Percentiles rank a stretch among this genome's conserved stretches.
These are phyloP conservation scores for Arge pagana DNA, from an alignment of 2,888 invertebrate species.

Conservation along the genomic window DNA sequence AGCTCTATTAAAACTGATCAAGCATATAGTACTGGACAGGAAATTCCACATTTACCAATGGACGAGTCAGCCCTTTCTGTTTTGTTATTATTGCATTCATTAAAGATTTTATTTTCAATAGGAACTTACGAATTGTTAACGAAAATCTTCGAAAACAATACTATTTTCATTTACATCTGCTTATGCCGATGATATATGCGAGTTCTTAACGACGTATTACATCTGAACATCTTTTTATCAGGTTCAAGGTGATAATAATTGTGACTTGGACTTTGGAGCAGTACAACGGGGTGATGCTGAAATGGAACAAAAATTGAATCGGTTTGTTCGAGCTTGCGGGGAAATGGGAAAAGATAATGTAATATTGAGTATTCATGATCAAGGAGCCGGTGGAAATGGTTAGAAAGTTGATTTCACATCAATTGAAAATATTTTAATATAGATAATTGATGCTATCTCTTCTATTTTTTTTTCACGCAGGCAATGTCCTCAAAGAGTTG, in stretches of 20 bases:
- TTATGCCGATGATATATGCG: too few relatives aligned
- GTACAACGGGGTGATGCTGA: constrained; percentile 98
- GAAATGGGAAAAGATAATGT: constrained; percentile 85
- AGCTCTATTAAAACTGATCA: too few relatives aligned
- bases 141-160: too few relatives aligned
- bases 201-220: too few relatives aligned
- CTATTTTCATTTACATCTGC: too few relatives aligned
- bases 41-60: too few relatives aligned
- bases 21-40: too few relatives aligned
- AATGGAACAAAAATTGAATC: constrained; percentile 97
- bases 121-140: too few relatives aligned
- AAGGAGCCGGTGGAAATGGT: constrained; percentile 97
- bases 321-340: constrained; percentile 89
- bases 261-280: constrained; percentile 91
- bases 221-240: constrained; percentile 31
- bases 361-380: constrained; percentile 95
- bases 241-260: constrained; percentile 87
- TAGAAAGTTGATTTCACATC: constrained; percentile 20
- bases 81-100: too few relatives aligned
- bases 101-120: too few relatives aligned
- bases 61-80: too few relatives aligned
- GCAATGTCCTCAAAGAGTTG: constrained; percentile 95
- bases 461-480: constrained; percentile 50
- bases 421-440: not conserved
- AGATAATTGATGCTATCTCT: constrained; percentile 3